Base-by-base conservation (phyloP, 2,113 vertebrate genomes). In the Apus apus region DNA sequence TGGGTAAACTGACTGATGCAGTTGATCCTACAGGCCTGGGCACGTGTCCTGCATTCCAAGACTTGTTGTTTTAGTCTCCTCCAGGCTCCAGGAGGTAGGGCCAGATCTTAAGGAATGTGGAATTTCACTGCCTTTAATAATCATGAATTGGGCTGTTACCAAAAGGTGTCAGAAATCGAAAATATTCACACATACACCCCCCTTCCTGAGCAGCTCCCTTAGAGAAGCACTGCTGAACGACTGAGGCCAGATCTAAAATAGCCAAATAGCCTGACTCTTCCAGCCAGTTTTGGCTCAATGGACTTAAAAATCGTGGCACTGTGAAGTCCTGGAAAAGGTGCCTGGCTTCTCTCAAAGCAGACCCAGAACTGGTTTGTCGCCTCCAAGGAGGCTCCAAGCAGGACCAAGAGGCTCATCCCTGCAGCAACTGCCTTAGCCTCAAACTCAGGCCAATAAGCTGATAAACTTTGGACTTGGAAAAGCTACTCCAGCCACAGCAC, bases 71-170 rank as follows among this genome's bases (percentile, higher is more conserved):
- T 66, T 50, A 36, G 46, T 36, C 87, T 79, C 72, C 83, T 45
- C 22, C 67, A 38, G 87, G 84, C 60, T 67, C 34, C 62, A 27
- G 74, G 70, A 87, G 57, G 26, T 11, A 74, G 38, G 40, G 57
- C 56, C 85, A 83, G 71, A 68, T 86, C 71, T 87, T 80, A 51
- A 83, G 64, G 91, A 90, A 83, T 4, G n/a, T 65, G 64, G 77
- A 91, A 87, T 66, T 81, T 71, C 5, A 1, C n/a, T 82, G 54
- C 51, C 64, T 93, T 83, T 61, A 77, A 66, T 94, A 81, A 91
- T 12, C 1, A 1, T 2, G 1, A 85, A 60, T 48, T 72, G 50
- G 57, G 29, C 66, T 78, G 85, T 38, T 48, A 90, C 32, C 53
- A 80, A 92, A 68, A 73, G 3, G 4, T 38, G 11, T 18, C 51